These are phyloP conservation scores for Aphis gossypii DNA, from an alignment of 1,140 invertebrate species.

Conservation along the genomic window DNA sequence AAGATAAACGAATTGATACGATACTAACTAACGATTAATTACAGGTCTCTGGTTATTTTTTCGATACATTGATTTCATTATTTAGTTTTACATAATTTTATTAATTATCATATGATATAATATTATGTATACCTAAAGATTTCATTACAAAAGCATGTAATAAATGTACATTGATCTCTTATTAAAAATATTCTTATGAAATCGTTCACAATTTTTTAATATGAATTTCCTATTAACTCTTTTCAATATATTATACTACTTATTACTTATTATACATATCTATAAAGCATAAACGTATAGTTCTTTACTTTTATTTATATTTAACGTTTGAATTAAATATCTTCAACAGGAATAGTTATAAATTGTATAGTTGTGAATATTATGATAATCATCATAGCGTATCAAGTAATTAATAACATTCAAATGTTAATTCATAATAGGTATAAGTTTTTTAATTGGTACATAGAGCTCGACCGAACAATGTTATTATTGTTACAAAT, in stretches of 20 bases:
- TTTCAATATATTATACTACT: too few relatives aligned
- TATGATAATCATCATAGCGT: neutral
- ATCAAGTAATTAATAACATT: neutral
- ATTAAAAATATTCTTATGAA: neutral
- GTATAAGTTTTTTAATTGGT: neutral
- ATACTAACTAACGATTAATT: neutral
- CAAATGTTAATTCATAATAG: slow-evolving; percentile 7
- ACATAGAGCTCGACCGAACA: neutral
- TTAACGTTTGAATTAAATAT: neutral
- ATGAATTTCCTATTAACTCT: neutral
- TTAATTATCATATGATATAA: neutral
- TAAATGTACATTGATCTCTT: neutral
- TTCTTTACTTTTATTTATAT: neutral
- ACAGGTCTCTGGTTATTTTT: neutral
- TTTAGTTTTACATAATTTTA: neutral
- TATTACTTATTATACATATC: neutral
- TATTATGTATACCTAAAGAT: too few relatives aligned
- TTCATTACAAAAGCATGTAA: neutral
- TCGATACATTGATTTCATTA: neutral
- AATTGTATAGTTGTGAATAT: neutral
- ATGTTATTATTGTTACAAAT: neutral
- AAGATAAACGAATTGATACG: neutral
- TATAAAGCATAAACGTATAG: neutral
- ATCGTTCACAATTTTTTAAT: neutral
- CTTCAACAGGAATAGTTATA: neutral